These are phyloP conservation scores for Plebejus anna DNA, from an alignment of 2,888 invertebrate species.

Conservation along the genomic window DNA sequence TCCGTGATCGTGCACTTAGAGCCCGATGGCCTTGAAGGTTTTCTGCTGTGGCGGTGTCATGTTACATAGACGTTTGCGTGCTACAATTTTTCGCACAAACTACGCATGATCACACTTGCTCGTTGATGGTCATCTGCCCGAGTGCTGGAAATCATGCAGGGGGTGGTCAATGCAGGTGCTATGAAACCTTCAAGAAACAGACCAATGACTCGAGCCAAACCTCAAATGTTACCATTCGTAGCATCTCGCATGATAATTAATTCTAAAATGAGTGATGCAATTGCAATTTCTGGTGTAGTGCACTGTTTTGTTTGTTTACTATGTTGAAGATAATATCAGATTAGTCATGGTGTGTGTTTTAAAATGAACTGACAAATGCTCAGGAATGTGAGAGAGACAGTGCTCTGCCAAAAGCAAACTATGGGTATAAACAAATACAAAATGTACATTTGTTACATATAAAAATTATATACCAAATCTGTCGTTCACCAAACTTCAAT, in stretches of 20 bases:
- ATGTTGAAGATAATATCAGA: conserved; percentile 15
- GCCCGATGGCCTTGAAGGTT: conserved; percentile 36
- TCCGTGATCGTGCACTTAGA: conserved; percentile 26
- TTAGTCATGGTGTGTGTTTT: conserved; percentile 12
- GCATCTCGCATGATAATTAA: not conserved
- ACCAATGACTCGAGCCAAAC: not conserved
- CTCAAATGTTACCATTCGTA: not conserved
- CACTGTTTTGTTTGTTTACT: conserved; percentile 23
- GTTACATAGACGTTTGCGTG: conserved; percentile 36
- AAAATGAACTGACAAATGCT: conserved; percentile 8
- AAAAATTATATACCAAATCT: not conserved
- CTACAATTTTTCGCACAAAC: conserved; percentile 30
- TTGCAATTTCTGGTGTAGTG: not conserved
- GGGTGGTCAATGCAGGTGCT: not conserved
- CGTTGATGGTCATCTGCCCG: not conserved
- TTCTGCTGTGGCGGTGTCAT: conserved; percentile 39
- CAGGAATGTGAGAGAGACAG: not conserved
- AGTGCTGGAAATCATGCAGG: not conserved
- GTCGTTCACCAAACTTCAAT: no score
- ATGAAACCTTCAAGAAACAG: not conserved
- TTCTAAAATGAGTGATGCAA: not conserved
- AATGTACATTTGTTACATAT: not conserved
- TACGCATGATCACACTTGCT: conserved; percentile 28
- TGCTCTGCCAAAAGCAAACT: not conserved
- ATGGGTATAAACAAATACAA: not conserved